Percentiles rank a stretch among this genome's conserved stretches.
These are phyloP conservation scores for Seriola rivoliana DNA, from an alignment of 2,113 vertebrate species.

Conservation along the genomic window DNA sequence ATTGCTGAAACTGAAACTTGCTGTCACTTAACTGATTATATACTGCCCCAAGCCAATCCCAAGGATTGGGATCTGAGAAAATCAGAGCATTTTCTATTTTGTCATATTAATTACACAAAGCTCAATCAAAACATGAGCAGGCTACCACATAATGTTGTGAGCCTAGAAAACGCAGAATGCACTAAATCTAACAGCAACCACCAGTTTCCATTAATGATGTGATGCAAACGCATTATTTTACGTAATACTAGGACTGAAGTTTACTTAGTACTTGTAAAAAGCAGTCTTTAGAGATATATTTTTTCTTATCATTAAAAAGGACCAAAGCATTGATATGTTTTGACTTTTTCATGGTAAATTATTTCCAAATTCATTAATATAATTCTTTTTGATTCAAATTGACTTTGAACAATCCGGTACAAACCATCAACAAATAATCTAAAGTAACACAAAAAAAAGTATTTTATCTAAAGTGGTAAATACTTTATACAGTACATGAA, in stretches of 20 bases:
- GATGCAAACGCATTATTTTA: constrained; percentile 4
- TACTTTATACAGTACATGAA: background rate
- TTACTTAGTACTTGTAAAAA: constrained; percentile 1
- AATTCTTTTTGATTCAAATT: background rate
- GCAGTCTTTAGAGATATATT: background rate
- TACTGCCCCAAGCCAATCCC: too few relatives aligned
- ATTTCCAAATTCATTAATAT: background rate
- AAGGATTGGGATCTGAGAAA: background rate
- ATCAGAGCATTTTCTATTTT: background rate
- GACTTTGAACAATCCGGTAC: background rate
- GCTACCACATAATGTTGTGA: background rate
- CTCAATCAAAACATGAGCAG: background rate
- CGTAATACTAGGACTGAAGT: background rate
- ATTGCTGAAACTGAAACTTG: background rate
- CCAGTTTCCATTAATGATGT: background rate
- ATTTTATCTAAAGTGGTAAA: background rate
- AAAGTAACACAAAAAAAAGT: background rate
- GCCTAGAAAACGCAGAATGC: background rate
- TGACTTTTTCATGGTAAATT: background rate
- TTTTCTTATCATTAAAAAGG: background rate
- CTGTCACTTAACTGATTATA: background rate
- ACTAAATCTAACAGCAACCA: background rate
- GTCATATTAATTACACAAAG: background rate
- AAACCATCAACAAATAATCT: background rate
- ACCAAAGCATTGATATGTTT: background rate